These are phyloP conservation scores for Colletes gigas DNA, from an alignment of 1,140 invertebrate genomes.

Conservation along the genomic window DNA sequence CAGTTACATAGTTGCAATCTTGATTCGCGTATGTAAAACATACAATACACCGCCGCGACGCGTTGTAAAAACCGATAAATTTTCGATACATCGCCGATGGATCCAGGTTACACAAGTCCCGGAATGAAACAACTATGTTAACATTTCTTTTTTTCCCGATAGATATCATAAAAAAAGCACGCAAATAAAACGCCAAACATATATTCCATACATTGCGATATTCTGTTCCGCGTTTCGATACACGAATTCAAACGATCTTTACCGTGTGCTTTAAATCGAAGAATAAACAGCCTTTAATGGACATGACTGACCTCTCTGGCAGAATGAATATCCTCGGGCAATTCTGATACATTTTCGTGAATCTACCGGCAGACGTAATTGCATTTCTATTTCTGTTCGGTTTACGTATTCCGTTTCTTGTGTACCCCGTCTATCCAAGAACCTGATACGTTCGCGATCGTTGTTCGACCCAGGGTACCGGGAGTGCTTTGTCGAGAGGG, in stretches of 20 bases:
- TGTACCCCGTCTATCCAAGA: neutral
- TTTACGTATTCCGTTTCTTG: neutral
- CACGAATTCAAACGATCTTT: no score
- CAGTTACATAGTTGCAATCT: slow-evolving; percentile 27
- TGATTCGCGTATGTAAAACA: neutral
- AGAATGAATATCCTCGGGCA: no score
- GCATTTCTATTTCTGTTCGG: neutral
- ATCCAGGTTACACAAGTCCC: neutral
- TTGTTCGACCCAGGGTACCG: neutral
- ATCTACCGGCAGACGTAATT: neutral
- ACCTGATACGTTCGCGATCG: neutral
- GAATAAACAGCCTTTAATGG: no score
- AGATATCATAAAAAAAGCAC: no score
- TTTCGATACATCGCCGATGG: neutral
- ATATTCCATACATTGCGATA: no score
- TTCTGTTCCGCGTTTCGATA: no score
- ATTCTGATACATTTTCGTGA: no score
- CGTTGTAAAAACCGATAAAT: neutral
- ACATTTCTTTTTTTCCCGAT: no score
- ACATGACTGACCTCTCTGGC: no score
- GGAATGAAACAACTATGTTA: neutral
- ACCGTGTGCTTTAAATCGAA: no score
- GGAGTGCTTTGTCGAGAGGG: slow-evolving; percentile 7
- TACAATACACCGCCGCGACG: neutral
- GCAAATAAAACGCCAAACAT: no score